Evolutionary conservation across 1,140 invertebrate species (phyloP).

Genomic region (Neotoxoptera formosana): DNA sequence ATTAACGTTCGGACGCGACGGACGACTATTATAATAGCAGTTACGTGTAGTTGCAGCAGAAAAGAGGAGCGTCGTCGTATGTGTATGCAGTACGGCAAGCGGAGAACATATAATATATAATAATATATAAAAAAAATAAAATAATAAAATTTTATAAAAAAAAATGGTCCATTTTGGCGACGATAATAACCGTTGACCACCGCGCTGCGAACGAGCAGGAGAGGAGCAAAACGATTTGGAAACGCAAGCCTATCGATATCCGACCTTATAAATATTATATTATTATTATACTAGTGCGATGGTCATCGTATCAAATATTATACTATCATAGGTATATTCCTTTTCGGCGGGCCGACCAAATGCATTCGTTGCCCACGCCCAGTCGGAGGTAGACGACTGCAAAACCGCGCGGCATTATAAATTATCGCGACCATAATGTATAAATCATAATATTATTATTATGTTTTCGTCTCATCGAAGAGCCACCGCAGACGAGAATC

Average conservation of each 20-base stretch:
- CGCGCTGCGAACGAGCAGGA: no score
- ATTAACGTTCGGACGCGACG: conserved; percentile 24
- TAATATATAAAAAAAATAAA: no score
- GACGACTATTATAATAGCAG: neutral
- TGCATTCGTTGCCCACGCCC: neutral
- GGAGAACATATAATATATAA: neutral
- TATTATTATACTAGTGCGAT: neutral
- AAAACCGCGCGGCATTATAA: neutral
- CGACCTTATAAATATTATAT: no score
- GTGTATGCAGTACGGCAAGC: neutral
- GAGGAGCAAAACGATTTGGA: neutral
- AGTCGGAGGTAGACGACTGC: neutral
- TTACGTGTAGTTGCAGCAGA: neutral
- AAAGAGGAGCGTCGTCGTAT: neutral
- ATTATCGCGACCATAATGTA: neutral
- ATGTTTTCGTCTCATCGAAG: neutral
- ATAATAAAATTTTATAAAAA: no score
- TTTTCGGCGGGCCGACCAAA: neutral
- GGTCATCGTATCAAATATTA: neutral
- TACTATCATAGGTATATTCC: neutral
- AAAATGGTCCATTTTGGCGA: neutral
- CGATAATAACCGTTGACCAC: neutral
- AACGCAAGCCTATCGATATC: neutral
- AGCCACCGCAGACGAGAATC: neutral
- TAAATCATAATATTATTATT: neutral